A percentile compares a stretch with the other conserved stretches of the same genome.
Evolutionary conservation across 2,113 vertebrate species (phyloP).

Genomic region (Gobius niger): DNA sequence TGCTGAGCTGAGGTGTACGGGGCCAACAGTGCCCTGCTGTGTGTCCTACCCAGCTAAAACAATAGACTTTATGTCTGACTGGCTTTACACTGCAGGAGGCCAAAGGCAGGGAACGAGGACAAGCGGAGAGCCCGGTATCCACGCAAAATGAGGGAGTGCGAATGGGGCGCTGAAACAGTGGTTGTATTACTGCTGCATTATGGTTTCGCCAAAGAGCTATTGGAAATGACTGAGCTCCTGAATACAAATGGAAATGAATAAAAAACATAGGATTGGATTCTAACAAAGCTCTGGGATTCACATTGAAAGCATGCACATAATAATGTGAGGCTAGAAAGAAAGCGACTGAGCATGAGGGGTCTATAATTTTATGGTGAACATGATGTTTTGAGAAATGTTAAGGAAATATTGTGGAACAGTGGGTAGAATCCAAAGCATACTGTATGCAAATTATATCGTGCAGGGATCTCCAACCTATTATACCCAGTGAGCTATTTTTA

Average conservation of each 20-base stretch:
- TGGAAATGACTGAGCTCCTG: constrained; percentile 2
- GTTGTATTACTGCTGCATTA: neutral
- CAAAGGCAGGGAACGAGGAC: constrained; percentile 15
- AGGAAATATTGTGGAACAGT: too few relatives aligned
- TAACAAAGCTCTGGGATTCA: neutral
- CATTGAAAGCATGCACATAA: neutral
- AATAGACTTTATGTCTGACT: constrained; percentile 74
- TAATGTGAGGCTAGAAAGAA: neutral
- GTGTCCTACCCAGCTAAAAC: constrained; percentile 69
- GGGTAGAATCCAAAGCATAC: too few relatives aligned
- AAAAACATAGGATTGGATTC: neutral
- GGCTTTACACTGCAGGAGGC: constrained; percentile 61
- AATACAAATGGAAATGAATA: neutral
- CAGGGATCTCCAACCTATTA: too few relatives aligned
- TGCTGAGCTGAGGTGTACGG: constrained; percentile 46
- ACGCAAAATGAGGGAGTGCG: neutral
- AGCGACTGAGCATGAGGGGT: neutral
- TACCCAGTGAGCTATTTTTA: too few relatives aligned
- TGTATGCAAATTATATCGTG: too few relatives aligned
- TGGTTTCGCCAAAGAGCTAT: constrained; percentile 18
- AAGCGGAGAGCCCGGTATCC: constrained; percentile 6
- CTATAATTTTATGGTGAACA: too few relatives aligned
- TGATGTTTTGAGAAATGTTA: too few relatives aligned
- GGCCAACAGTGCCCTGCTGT: constrained; percentile 64
- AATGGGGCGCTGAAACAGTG: neutral